Conservation (phyloP, 2,797 vertebrate species). For the Tangara arthus region DNA sequence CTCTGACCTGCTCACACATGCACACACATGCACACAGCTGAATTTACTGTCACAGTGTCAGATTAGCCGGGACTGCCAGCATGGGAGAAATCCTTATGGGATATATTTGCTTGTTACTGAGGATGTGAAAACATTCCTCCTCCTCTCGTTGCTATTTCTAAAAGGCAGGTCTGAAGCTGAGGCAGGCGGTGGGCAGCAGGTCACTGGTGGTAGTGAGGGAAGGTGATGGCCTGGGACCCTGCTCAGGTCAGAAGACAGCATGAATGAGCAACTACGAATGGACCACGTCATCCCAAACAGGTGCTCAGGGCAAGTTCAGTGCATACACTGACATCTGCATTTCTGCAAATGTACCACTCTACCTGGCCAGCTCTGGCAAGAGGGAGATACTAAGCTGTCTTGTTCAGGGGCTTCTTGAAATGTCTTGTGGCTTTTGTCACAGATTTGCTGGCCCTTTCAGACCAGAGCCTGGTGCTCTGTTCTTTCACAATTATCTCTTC, state of each 20-base stretch:
- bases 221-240: background rate
- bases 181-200: background rate
- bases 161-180: background rate
- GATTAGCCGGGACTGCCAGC: background rate
- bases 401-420: background rate
- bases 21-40: constrained; percentile 11
- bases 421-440: background rate
- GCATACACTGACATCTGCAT: background rate
- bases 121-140: background rate
- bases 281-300: background rate
- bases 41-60: constrained; percentile 35
- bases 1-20: background rate
- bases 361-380: background rate
- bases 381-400: background rate
- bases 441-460: background rate
- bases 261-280: background rate
- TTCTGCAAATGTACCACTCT: background rate
- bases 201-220: background rate
- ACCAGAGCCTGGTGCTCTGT: background rate
- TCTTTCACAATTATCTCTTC: background rate
- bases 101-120: background rate
- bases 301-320: background rate
- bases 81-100: background rate
- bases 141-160: background rate
- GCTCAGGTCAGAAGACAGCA: background rate